These are phyloP conservation scores for Chymomyza fuscimana DNA, from an alignment of 2,888 invertebrate species.

Conservation along the genomic window DNA sequence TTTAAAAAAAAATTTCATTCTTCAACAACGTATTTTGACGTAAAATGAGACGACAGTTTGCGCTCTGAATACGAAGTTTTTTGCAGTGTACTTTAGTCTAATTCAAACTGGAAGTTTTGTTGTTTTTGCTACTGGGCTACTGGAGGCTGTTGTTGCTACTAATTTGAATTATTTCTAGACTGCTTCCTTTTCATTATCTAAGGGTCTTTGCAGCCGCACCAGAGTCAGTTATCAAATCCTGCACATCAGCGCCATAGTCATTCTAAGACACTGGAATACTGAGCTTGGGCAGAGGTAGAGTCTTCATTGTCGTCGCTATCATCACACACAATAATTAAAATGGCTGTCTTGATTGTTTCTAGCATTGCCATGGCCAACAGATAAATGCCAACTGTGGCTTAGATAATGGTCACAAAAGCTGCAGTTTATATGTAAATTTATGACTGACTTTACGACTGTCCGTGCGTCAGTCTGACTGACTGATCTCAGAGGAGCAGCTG, in stretches of 20 bases:
- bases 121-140: slow-evolving; percentile 34
- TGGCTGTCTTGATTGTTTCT: slow-evolving; percentile 48
- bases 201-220: slow-evolving; percentile 43
- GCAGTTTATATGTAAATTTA: slow-evolving; percentile 62
- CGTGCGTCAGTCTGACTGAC: slow-evolving; percentile 33
- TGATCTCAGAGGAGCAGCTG: slow-evolving; percentile 22
- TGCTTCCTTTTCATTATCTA: slow-evolving; percentile 66
- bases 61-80: too few species aligned
- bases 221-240: slow-evolving; percentile 63
- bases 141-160: slow-evolving; percentile 30
- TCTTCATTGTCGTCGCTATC: slow-evolving; percentile 15
- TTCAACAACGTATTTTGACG: too few species aligned
- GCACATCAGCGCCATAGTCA: slow-evolving; percentile 43
- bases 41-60: too few species aligned
- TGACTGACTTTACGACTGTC: slow-evolving; percentile 35
- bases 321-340: slow-evolving; percentile 70
- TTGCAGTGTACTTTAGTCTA: not conserved
- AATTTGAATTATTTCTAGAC: slow-evolving; percentile 59
- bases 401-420: slow-evolving; percentile 51
- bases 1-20: too few species aligned
- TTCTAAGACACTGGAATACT: slow-evolving; percentile 17
- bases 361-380: slow-evolving; percentile 21
- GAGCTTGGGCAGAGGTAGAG: not conserved
- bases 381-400: slow-evolving; percentile 60
- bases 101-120: not conserved